Conservation (phyloP, 2,113 vertebrate genomes). For the Panthera tigris region DNA sequence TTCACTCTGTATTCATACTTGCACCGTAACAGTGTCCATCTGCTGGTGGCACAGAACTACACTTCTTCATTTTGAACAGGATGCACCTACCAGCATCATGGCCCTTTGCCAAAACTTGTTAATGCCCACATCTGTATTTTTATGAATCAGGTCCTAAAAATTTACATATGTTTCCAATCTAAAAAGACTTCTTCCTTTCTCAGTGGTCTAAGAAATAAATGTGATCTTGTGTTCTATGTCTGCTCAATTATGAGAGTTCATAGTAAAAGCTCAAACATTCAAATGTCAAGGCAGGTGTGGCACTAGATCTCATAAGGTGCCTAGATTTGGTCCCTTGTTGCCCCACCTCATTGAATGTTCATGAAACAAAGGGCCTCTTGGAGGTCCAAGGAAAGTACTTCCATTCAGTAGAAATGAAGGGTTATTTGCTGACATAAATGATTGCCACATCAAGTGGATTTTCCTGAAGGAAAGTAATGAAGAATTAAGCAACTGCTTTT, state of each 20-base stretch:
- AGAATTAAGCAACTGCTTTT: not conserved
- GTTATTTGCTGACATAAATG: constrained; percentile 12
- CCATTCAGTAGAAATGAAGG: not conserved
- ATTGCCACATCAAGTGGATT: not conserved
- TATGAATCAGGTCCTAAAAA: constrained; percentile 48
- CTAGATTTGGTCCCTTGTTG: not conserved
- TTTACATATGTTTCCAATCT: constrained; percentile 62
- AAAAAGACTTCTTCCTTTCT: constrained; percentile 44
- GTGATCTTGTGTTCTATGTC: not conserved
- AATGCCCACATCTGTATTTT: constrained; percentile 56
- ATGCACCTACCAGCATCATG: not conserved
- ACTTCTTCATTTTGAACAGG: constrained; percentile 30
- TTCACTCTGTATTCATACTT: not conserved
- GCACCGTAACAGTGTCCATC: not conserved
- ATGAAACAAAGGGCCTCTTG: not conserved
- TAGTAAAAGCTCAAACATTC: not conserved
- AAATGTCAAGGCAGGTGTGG: not conserved
- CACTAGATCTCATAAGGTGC: not conserved
- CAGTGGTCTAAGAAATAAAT: constrained; percentile 61
- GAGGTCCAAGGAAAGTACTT: not conserved
- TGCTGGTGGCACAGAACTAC: not conserved
- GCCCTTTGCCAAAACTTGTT: not conserved
- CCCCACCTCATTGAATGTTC: not conserved
- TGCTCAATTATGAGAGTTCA: constrained; percentile 1
- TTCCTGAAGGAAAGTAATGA: not conserved